Percentiles rank a stretch among this genome's conserved stretches.
phyloP scores from a whole-genome alignment of 2,797 vertebrate genomes.

The Thunnus albacares region DNA sequence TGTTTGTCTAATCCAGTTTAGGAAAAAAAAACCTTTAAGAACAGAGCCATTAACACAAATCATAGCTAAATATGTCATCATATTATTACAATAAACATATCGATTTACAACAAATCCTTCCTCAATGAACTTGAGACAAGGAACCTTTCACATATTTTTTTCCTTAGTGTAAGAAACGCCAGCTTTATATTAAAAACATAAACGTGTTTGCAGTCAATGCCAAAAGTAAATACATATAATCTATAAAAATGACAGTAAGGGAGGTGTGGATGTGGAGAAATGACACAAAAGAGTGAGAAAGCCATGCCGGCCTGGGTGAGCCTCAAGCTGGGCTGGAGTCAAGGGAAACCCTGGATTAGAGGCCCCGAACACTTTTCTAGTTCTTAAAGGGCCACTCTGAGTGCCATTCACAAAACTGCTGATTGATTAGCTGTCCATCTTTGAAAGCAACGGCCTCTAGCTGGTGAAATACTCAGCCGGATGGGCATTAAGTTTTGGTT shows the following conservation, averaged over 20 bases:
- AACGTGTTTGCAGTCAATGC: neutral
- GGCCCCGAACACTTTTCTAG: conserved; percentile 40
- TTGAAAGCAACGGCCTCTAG: conserved; percentile 33
- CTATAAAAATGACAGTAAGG: neutral
- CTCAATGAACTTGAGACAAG: neutral
- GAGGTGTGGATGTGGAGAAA: conserved; percentile 15
- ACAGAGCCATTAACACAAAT: conserved; percentile 35
- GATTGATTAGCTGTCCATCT: conserved; percentile 77
- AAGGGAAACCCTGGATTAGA: conserved; percentile 66
- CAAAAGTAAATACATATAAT: neutral
- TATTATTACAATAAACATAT: conserved; percentile 13
- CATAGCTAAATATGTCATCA: conserved; percentile 12
- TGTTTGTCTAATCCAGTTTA: conserved; percentile 36
- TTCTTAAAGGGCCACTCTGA: conserved; percentile 54
- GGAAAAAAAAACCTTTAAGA: conserved; percentile 17
- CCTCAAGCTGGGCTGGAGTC: conserved; percentile 46
- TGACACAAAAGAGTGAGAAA: conserved; percentile 3
- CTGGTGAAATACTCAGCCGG: conserved; percentile 28
- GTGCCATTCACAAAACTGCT: conserved; percentile 72
- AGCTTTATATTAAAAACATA: conserved; percentile 11
- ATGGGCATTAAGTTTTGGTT: conserved; percentile 19
- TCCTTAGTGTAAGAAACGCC: conserved; percentile 4
- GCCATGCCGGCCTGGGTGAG: conserved; percentile 26
- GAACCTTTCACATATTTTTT: neutral
- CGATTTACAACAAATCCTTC: neutral